Conservation (phyloP, 2,888 invertebrate genomes). For the Eudasyphora cyanicolor region DNA sequence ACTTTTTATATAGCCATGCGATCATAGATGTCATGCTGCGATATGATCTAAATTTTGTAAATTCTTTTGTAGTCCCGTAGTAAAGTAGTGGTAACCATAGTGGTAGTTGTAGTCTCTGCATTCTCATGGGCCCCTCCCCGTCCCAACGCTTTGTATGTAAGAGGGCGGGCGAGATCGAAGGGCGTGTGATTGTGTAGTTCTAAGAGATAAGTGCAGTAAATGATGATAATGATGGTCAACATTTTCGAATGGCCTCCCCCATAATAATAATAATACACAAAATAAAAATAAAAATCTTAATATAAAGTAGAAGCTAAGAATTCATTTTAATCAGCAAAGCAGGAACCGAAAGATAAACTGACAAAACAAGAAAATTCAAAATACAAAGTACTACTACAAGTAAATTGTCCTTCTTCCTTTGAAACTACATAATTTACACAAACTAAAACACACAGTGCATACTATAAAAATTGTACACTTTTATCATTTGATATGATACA, state of each 20-base stretch:
- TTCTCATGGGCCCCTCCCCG: neutral
- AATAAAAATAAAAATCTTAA: conserved; percentile 40
- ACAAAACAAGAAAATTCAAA: neutral
- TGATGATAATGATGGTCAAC: neutral
- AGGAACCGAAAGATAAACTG: neutral
- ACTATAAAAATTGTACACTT: too few species aligned
- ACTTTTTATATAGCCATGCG: conserved; percentile 45
- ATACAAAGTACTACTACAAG: neutral
- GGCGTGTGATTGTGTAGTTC: conserved; percentile 37
- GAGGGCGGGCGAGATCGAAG: neutral
- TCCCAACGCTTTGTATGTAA: neutral
- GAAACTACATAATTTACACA: neutral
- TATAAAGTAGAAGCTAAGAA: conserved; percentile 43
- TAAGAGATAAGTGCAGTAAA: conserved; percentile 24
- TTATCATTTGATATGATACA: conserved; percentile 1
- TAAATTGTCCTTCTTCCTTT: neutral
- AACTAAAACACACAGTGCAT: neutral
- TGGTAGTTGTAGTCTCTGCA: conserved; percentile 34
- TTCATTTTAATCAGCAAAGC: conserved; percentile 32
- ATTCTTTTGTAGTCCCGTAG: conserved; percentile 50
- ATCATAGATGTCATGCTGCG: neutral
- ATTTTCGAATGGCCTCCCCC: conserved; percentile 24
- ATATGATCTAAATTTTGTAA: conserved; percentile 48
- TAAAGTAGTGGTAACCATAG: conserved; percentile 32
- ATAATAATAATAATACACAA: neutral